Conservation (phyloP, 1,140 invertebrate genomes). For the Sitophilus oryzae region DNA sequence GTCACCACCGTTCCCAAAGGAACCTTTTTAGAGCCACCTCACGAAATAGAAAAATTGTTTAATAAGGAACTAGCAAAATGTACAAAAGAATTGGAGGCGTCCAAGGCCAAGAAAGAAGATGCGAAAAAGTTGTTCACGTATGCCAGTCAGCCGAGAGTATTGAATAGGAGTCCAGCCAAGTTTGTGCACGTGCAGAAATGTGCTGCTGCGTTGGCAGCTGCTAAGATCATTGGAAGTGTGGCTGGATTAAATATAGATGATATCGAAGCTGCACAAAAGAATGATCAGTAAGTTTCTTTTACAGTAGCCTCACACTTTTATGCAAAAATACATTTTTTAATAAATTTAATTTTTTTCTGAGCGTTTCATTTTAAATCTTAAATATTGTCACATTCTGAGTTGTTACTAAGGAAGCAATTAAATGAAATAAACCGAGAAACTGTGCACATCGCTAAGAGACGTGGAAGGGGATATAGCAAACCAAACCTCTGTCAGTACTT, state of each 20-base stretch:
- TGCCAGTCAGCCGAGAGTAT: constrained; percentile 50
- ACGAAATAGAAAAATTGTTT: constrained; percentile 53
- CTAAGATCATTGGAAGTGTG: constrained; percentile 27
- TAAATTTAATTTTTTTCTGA: too few relatives aligned
- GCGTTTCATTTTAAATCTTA: too few relatives aligned
- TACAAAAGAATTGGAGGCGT: constrained; percentile 40
- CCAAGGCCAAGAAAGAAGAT: constrained; percentile 44
- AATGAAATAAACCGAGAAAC: too few relatives aligned
- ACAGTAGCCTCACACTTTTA: too few relatives aligned
- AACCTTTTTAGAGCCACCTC: constrained; percentile 69
- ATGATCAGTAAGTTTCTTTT: constrained; percentile 17
- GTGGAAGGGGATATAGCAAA: too few relatives aligned
- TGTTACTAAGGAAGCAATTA: too few relatives aligned
- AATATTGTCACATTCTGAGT: too few relatives aligned
- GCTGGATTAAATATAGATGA: constrained; percentile 25
- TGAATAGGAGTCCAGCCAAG: constrained; percentile 15
- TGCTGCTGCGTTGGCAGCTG: constrained; percentile 39
- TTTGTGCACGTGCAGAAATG: constrained; percentile 30
- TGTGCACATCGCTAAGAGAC: too few relatives aligned
- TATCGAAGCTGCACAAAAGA: background rate
- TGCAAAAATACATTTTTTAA: too few relatives aligned
- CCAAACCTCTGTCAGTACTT: too few relatives aligned
- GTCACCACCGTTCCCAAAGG: constrained; percentile 73
- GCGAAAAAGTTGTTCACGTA: constrained; percentile 53
- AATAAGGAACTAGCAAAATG: constrained; percentile 32